phyloP scores from a whole-genome alignment of 2,888 invertebrate species.

The Smittia aterrima region DNA sequence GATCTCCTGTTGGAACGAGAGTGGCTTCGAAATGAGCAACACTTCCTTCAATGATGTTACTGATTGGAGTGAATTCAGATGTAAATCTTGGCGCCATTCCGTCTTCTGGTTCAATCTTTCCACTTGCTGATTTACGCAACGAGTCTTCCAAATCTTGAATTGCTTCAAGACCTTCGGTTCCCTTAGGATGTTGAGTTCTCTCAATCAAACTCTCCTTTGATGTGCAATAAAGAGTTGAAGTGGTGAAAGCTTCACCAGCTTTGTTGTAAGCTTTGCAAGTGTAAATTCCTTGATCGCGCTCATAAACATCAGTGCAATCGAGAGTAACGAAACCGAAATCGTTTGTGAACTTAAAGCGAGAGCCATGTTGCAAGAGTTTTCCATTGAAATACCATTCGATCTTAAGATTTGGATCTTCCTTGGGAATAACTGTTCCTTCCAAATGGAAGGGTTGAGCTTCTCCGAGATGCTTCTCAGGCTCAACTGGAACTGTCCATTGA shows the following conservation, averaged over 20 bases:
- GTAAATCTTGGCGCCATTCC: conserved; percentile 86
- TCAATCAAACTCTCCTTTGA: conserved; percentile 82
- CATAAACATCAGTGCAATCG: conserved; percentile 87
- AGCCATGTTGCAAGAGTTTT: conserved; percentile 79
- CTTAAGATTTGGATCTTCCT: conserved; percentile 84
- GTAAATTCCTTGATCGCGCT: conserved; percentile 90
- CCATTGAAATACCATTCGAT: conserved; percentile 96
- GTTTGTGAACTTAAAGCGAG: conserved; percentile 86
- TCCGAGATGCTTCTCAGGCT: conserved; percentile 73
- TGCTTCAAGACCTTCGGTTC: conserved; percentile 87
- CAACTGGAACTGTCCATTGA: conserved; percentile 78
- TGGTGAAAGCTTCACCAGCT: conserved; percentile 87
- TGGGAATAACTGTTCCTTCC: conserved; percentile 92
- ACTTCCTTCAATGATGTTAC: conserved; percentile 88
- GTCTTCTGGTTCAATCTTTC: conserved; percentile 68
- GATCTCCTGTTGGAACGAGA: conserved; percentile 88
- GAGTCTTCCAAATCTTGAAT: conserved; percentile 90
- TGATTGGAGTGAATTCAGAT: conserved; percentile 78
- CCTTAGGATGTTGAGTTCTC: conserved; percentile 90
- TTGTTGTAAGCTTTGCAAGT: conserved; percentile 88
- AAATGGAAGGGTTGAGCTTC: conserved; percentile 86
- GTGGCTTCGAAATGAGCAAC: conserved; percentile 97
- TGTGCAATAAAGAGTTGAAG: conserved; percentile 81
- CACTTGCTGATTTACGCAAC: conserved; percentile 68
- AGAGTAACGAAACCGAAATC: conserved; percentile 97